A percentile compares a stretch with the other conserved stretches of the same genome.
Evolutionary conservation across 2,888 invertebrate species (phyloP).

Genomic region (Horisme vitalbata): DNA sequence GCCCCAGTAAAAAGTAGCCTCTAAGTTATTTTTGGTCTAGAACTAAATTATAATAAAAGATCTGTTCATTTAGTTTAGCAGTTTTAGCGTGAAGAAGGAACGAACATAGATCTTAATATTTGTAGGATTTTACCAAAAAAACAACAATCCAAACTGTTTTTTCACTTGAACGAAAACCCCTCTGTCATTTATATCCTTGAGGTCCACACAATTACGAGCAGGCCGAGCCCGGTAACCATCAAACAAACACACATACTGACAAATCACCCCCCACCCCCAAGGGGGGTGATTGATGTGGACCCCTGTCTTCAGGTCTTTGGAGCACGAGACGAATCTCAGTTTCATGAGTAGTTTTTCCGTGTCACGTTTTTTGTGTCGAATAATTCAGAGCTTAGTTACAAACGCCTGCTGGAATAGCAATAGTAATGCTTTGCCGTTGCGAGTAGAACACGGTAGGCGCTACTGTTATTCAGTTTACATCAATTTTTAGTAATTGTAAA

Average conservation of each 20-base stretch:
- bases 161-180: slow-evolving; percentile 18
- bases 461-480: too few relatives aligned
- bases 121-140: neutral
- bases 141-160: slow-evolving; percentile 7
- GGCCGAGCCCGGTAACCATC: slow-evolving; percentile 31
- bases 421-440: slow-evolving; percentile 11
- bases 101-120: too few relatives aligned
- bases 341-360: slow-evolving; percentile 5
- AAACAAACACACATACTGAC: slow-evolving; percentile 41
- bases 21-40: too few relatives aligned
- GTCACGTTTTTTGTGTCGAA: slow-evolving; percentile 6
- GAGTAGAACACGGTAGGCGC: slow-evolving; percentile 1
- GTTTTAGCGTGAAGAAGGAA: too few relatives aligned
- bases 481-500: too few relatives aligned
- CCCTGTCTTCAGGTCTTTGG: slow-evolving; percentile 43
- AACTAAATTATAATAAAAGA: too few relatives aligned
- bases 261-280: slow-evolving; percentile 19
- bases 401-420: slow-evolving; percentile 8
- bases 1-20: too few relatives aligned
- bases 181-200: slow-evolving; percentile 31
- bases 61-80: too few relatives aligned
- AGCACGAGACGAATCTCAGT: slow-evolving; percentile 31
- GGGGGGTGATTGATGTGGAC: slow-evolving; percentile 55
- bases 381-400: slow-evolving; percentile 3
- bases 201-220: slow-evolving; percentile 35